Evolutionary conservation across 1,140 invertebrate genomes (phyloP).

Genomic region (Archivesica marissinica): DNA sequence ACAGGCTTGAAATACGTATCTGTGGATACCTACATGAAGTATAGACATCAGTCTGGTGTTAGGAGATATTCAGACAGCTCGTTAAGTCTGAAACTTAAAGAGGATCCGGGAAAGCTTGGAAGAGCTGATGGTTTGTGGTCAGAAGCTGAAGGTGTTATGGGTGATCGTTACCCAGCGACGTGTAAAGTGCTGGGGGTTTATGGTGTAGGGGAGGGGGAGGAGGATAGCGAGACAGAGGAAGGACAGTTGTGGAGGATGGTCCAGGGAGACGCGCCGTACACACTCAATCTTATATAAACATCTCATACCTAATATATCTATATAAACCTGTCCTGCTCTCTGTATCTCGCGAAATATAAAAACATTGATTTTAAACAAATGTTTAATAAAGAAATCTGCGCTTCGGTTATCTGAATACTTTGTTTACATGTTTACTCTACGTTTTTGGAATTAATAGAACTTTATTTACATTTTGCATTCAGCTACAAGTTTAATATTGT

Average conservation of each 20-base stretch:
- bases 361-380: too few relatives aligned
- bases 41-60: background rate
- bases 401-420: background rate
- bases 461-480: background rate
- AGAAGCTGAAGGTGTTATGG: constrained; percentile 70
- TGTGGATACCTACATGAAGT: constrained; percentile 5
- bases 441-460: background rate
- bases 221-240: constrained; percentile 73
- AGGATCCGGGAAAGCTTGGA: constrained; percentile 29
- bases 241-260: constrained; percentile 76
- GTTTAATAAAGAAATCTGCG: too few relatives aligned
- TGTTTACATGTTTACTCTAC: background rate
- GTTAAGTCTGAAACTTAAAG: constrained; percentile 2
- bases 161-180: constrained; percentile 59
- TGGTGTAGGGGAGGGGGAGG: constrained; percentile 73
- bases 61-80: background rate
- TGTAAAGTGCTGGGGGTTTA: constrained; percentile 68
- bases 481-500: background rate
- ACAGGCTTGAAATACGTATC: constrained; percentile 43
- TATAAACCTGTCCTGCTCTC: background rate
- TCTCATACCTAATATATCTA: background rate
- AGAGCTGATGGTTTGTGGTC: constrained; percentile 66
- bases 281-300: constrained; percentile 65
- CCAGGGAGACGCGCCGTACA: constrained; percentile 74
- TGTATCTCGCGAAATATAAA: too few relatives aligned